Evolutionary conservation across 2,113 vertebrate genomes (phyloP).

Genomic region (Lamprologus sp.): DNA sequence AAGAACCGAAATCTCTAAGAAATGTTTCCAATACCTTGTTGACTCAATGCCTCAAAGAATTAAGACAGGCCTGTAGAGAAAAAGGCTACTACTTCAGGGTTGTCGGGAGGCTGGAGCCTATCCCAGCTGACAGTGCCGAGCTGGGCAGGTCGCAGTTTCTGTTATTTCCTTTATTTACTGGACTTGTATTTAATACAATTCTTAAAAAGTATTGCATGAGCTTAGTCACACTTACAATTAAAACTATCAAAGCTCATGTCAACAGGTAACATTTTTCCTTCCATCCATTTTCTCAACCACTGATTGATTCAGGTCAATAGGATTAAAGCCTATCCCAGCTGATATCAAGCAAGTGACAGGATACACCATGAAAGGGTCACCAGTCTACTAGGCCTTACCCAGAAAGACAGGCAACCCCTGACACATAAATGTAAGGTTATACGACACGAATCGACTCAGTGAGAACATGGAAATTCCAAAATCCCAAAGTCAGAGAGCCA

Average conservation of each 20-base stretch:
- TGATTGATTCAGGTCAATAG: neutral
- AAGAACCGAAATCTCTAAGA: neutral
- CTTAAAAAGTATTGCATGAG: neutral
- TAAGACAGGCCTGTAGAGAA: neutral
- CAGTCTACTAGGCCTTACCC: neutral
- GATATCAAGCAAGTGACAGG: neutral
- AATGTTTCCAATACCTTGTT: neutral
- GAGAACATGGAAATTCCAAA: neutral
- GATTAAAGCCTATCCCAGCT: neutral
- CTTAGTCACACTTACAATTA: neutral
- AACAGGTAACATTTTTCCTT: neutral
- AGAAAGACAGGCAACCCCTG: neutral
- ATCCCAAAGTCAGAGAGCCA: neutral
- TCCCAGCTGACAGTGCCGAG: neutral
- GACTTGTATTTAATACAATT: neutral
- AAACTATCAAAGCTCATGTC: neutral
- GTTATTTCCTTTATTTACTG: neutral
- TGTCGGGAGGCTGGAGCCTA: neutral
- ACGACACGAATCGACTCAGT: neutral
- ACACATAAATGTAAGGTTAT: rapidly evolving
- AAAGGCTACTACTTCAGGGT: neutral
- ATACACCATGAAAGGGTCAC: neutral
- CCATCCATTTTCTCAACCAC: neutral
- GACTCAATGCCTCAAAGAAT: neutral
- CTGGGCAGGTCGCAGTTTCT: neutral